These are phyloP conservation scores for Dunckerocampus dactyliophorus DNA, from an alignment of 2,113 vertebrate genomes.

Conservation along the genomic window DNA sequence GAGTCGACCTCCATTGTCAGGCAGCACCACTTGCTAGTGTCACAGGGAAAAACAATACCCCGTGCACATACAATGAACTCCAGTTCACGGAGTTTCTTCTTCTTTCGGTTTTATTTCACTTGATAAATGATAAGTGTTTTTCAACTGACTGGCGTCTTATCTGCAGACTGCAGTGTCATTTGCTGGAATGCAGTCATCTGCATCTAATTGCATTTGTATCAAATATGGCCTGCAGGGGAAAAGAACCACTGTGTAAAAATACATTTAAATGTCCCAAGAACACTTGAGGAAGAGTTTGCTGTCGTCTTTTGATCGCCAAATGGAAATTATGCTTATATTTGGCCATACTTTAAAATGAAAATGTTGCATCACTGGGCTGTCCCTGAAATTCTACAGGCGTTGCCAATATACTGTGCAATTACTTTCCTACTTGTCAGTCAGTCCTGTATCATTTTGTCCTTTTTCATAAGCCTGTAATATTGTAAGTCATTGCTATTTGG, in stretches of 20 bases:
- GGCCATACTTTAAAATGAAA: no score
- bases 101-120: slow-evolving; percentile 29
- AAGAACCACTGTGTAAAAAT: slow-evolving; percentile 23
- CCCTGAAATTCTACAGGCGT: no score
- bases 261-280: slow-evolving; percentile 23
- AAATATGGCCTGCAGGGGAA: slow-evolving; percentile 32
- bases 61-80: slow-evolving; percentile 22
- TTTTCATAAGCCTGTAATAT: no score
- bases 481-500: no score
- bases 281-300: slow-evolving; percentile 22
- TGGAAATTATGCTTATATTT: no score
- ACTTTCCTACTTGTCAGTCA: no score
- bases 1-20: background rate
- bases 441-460: no score
- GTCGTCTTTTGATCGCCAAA: slow-evolving; percentile 5
- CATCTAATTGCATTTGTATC: slow-evolving; percentile 51
- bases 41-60: slow-evolving; percentile 43
- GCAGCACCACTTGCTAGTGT: slow-evolving; percentile 10
- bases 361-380: no score
- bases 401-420: no score
- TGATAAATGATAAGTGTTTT: slow-evolving; percentile 38
- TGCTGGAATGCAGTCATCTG: slow-evolving; percentile 33
- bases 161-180: slow-evolving; percentile 23
- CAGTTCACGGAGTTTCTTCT: slow-evolving; percentile 11
- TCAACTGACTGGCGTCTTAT: slow-evolving; percentile 29